These are phyloP conservation scores for Proteles cristata DNA, from an alignment of 2,113 vertebrate genomes.

Conservation along the genomic window DNA sequence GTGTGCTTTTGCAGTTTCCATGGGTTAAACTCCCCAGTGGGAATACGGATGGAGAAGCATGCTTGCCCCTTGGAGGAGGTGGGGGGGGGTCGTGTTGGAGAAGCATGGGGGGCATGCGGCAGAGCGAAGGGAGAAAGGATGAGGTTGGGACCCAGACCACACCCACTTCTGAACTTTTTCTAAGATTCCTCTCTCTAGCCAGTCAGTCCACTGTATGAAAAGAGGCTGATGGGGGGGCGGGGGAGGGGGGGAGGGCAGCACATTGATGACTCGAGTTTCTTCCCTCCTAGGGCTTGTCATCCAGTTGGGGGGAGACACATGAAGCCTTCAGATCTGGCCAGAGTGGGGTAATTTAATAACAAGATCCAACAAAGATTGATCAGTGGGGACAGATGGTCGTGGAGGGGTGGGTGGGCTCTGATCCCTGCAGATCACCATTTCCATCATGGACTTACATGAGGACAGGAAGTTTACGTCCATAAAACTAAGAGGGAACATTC, in stretches of 20 bases:
- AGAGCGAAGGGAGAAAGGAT: not conserved
- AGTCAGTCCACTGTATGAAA: not conserved
- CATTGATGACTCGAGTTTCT: not conserved
- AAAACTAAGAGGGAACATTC: not conserved
- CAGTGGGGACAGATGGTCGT: not conserved
- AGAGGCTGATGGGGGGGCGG: too few relatives aligned
- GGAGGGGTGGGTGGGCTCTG: not conserved
- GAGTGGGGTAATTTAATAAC: not conserved
- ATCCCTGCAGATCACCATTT: not conserved
- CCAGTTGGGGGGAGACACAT: not conserved
- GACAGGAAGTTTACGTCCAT: not conserved
- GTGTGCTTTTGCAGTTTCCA: not conserved
- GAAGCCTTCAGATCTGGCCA: not conserved
- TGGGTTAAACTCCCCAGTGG: not conserved
- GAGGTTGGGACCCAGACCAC: too few relatives aligned
- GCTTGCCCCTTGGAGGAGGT: not conserved
- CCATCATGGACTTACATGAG: not conserved
- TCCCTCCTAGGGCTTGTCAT: not conserved
- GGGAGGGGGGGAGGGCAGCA: too few relatives aligned
- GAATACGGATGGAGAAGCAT: too few relatives aligned
- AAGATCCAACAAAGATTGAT: not conserved
- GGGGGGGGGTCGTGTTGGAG: not conserved
- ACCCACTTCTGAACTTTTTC: not conserved
- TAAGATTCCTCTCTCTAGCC: not conserved
- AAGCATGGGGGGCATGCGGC: not conserved